A percentile compares a stretch with the other conserved stretches of the same genome.
Conservation (phyloP, 2,888 invertebrate species). For the Eupeodes luniger region DNA sequence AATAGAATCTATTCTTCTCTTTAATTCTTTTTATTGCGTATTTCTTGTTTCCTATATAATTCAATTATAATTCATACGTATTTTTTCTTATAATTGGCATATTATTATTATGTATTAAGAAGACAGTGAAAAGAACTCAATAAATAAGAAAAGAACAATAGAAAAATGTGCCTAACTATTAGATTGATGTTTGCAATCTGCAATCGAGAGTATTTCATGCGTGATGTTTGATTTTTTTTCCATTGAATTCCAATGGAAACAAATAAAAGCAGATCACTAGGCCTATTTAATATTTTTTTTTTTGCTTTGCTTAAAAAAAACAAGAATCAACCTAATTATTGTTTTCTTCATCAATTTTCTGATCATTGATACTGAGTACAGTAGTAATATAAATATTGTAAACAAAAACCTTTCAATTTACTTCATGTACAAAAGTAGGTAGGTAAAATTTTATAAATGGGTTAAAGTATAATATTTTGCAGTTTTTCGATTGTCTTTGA, state of each 20-base stretch:
- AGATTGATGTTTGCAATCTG: conserved; percentile 48
- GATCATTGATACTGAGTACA: neutral
- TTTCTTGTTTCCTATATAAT: too few relatives aligned
- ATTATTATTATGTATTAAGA: conserved; percentile 39
- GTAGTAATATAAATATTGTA: too few relatives aligned
- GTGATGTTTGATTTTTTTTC: conserved; percentile 52
- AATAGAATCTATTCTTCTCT: too few relatives aligned
- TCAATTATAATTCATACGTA: conserved; percentile 22
- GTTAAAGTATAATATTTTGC: too few relatives aligned
- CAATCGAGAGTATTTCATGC: conserved; percentile 65
- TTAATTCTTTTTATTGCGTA: too few relatives aligned
- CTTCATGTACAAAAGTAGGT: too few relatives aligned
- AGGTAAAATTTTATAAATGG: too few relatives aligned
- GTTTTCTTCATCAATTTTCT: conserved; percentile 21
- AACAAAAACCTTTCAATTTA: neutral
- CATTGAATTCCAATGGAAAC: conserved; percentile 18
- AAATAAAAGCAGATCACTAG: conserved; percentile 71
- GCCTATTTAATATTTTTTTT: conserved; percentile 38
- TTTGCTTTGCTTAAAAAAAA: conserved; percentile 14
- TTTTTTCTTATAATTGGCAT: neutral
- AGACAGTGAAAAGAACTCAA: neutral
- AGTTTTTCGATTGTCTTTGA: too few relatives aligned
- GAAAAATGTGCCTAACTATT: conserved; percentile 29
- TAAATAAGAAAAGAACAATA: conserved; percentile 35
- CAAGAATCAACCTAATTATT: conserved; percentile 59